A percentile compares a stretch with the other conserved stretches of the same genome.
These are phyloP conservation scores for Spisula solida DNA, from an alignment of 2,888 invertebrate genomes.

Conservation along the genomic window DNA sequence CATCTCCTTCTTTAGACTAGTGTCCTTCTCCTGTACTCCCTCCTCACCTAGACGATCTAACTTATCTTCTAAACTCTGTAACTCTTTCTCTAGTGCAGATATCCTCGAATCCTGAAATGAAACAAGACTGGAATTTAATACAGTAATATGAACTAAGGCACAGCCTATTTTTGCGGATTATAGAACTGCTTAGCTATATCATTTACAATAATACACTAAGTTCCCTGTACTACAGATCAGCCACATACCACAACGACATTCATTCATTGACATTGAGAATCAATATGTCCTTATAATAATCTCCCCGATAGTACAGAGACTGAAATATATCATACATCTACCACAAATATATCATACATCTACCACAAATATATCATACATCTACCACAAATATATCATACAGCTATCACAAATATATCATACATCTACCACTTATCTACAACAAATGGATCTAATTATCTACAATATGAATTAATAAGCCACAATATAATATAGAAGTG, in stretches of 20 bases:
- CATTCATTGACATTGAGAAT: neutral
- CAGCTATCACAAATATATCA: neutral
- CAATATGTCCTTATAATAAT: neutral
- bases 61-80: slow-evolving; percentile 93
- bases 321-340: neutral
- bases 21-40: slow-evolving; percentile 71
- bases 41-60: slow-evolving; percentile 90
- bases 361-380: neutral
- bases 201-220: neutral
- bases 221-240: neutral
- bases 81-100: slow-evolving; percentile 95
- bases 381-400: neutral
- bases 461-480: too few relatives aligned
- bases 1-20: slow-evolving; percentile 78
- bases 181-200: too few relatives aligned
- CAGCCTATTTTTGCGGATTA: too few relatives aligned
- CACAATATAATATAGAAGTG: too few relatives aligned
- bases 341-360: neutral
- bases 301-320: neutral
- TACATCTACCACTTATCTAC: neutral
- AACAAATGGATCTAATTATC: too few relatives aligned
- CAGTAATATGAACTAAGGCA: neutral
- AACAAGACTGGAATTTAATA: neutral
- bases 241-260: neutral
- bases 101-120: slow-evolving; percentile 94